Conservation (phyloP, 2,888 invertebrate genomes). For the Dione juno region DNA sequence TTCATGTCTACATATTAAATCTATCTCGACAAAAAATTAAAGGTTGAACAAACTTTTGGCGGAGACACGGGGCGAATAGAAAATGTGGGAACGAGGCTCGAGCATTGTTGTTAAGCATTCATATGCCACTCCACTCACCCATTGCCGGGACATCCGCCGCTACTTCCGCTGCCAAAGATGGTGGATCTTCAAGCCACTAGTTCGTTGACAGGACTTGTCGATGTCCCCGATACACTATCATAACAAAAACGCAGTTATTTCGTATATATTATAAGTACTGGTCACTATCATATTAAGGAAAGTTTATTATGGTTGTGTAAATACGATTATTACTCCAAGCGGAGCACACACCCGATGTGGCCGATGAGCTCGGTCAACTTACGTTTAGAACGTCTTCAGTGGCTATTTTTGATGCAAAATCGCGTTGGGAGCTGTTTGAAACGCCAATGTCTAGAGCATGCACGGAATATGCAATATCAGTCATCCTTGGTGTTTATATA, state of each 20-base stretch:
- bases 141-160: conserved; percentile 81
- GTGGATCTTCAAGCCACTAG: conserved; percentile 74
- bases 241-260: conserved; percentile 56
- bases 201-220: conserved; percentile 75
- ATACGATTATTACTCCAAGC: conserved; percentile 50
- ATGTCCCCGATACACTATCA: conserved; percentile 58
- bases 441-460: conserved; percentile 83
- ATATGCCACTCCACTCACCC: conserved; percentile 79
- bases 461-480: conserved; percentile 83
- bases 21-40: conserved; percentile 74
- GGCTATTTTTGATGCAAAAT: conserved; percentile 83
- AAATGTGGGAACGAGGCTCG: conserved; percentile 74
- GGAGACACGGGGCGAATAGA: conserved; percentile 78
- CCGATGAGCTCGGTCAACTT: conserved; percentile 75
- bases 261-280: conserved; percentile 46
- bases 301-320: conserved; percentile 44
- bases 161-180: conserved; percentile 83
- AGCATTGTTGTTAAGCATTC: conserved; percentile 79
- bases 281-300: conserved; percentile 42
- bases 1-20: conserved; percentile 50
- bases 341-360: conserved; percentile 66
- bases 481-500: conserved; percentile 71
- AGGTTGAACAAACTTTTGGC: conserved; percentile 82
- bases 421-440: conserved; percentile 73
- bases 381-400: conserved; percentile 76